A percentile compares a stretch with the other conserved stretches of the same genome.
phyloP scores from a whole-genome alignment of 2,113 vertebrate species.

The Bos taurus region ARS-UCD2.0 NC_082638.1:14063501-14064000 shows the following conservation, averaged over 20 bases:
- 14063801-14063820: too few species aligned
- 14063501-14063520: neutral
- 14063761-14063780: too few species aligned
- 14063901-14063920: neutral
- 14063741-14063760: accelerated
- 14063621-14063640: neutral
- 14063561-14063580: neutral
- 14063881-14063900: neutral
- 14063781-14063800: too few species aligned
- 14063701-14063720: too few species aligned
- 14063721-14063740: too few species aligned
- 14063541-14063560: neutral
- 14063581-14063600: too few species aligned
- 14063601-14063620: neutral
- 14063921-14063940: neutral
- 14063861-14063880: neutral
- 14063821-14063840: too few species aligned
- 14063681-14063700: neutral
- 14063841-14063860: too few species aligned
- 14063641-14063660: neutral
- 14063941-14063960: neutral
- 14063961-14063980: neutral
- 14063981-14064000: neutral
- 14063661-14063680: neutral
- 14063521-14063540: neutral